phyloP scores from a whole-genome alignment of 2,888 invertebrate species.

The Deilephila elpenor region DNA sequence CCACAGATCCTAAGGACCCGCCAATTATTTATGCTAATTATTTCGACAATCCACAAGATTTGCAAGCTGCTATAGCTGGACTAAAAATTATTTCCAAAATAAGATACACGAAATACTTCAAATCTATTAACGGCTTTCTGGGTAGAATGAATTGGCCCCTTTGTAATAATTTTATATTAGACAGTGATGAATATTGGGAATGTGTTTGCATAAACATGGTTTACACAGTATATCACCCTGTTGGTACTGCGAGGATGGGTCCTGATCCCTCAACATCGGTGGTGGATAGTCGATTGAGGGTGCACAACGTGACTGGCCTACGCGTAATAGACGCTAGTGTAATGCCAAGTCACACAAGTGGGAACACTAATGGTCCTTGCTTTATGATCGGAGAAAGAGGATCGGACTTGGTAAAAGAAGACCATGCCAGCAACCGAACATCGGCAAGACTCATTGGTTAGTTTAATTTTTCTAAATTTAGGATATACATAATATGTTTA shows the following conservation, averaged over 20 bases:
- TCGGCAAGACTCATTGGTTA: too few relatives aligned
- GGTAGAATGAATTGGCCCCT: conserved; percentile 54
- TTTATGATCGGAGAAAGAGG: conserved; percentile 93
- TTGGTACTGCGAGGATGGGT: conserved; percentile 87
- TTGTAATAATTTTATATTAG: conserved; percentile 53
- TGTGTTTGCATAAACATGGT: conserved; percentile 77
- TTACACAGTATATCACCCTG: conserved; percentile 86
- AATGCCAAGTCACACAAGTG: conserved; percentile 90
- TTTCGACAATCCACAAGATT: conserved; percentile 82
- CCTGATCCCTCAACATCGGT: conserved; percentile 56
- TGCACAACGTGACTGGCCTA: conserved; percentile 86
- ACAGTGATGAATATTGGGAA: conserved; percentile 61
- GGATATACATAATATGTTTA: too few relatives aligned
- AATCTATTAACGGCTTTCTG: conserved; percentile 53
- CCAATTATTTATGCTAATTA: conserved; percentile 87
- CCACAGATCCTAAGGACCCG: conserved; percentile 82
- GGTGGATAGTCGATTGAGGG: conserved; percentile 84
- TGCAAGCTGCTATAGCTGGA: conserved; percentile 59
- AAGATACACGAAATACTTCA: conserved; percentile 55
- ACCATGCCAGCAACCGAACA: conserved; percentile 31
- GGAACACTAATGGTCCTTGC: conserved; percentile 86
- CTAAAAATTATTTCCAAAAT: conserved; percentile 58
- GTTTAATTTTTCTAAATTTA: too few relatives aligned
- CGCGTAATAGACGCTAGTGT: conserved; percentile 91
- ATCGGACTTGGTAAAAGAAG: conserved; percentile 88